phyloP scores from a whole-genome alignment of 2,113 vertebrate genomes.

The Bettongia penicillata region DNA sequence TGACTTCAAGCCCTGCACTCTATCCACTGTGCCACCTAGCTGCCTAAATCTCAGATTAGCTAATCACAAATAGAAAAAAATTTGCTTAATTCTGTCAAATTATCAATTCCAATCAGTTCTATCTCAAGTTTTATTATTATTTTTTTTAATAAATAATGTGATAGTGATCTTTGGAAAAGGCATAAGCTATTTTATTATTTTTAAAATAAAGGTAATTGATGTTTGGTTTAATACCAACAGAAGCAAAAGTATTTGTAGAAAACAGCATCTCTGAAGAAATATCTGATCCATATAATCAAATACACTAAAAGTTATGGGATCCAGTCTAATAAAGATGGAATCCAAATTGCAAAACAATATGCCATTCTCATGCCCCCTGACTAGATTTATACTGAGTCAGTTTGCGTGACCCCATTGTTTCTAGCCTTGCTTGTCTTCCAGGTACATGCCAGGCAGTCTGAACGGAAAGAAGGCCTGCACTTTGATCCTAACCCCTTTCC shows the following conservation, averaged over 20 bases:
- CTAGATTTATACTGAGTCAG: not conserved
- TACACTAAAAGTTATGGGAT: conserved; percentile 14
- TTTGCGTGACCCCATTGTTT: not conserved
- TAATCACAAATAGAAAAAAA: not conserved
- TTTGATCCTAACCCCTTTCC: not conserved
- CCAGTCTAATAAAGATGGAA: not conserved
- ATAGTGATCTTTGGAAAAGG: not conserved
- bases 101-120: not conserved
- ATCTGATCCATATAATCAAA: conserved; percentile 3
- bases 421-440: not conserved
- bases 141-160: not conserved
- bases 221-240: conserved; percentile 38
- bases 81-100: not conserved
- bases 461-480: not conserved
- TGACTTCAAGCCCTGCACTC: too few relatives aligned
- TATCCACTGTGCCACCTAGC: too few relatives aligned
- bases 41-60: not conserved
- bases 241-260: not conserved
- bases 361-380: not conserved
- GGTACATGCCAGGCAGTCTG: not conserved
- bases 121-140: not conserved
- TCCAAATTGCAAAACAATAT: conserved; percentile 27
- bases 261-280: conserved; percentile 27
- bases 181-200: not conserved
- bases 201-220: conserved; percentile 3